Evolutionary conservation across 2,113 vertebrate genomes (phyloP).

Genomic region (Protobothrops mucrosquamatus): DNA sequence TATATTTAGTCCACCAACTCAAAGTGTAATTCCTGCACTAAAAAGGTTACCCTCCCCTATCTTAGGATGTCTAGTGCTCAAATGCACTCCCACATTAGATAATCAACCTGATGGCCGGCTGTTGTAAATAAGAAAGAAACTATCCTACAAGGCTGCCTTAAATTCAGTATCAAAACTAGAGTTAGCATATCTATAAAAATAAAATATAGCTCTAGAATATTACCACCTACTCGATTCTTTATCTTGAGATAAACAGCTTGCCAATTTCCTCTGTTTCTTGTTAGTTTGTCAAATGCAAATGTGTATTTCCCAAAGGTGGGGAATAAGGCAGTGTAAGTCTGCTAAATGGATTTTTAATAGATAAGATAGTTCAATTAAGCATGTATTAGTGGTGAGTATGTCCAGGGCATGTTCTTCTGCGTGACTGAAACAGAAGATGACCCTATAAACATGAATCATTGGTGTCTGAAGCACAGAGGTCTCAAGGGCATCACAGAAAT

Average conservation of each 20-base stretch:
- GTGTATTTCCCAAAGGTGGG: neutral
- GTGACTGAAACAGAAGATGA: neutral
- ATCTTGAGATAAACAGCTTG: conserved; percentile 4
- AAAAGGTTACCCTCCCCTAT: no score
- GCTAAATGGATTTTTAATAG: neutral
- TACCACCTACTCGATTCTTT: conserved; percentile 20
- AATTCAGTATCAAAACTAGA: neutral
- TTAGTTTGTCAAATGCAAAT: neutral
- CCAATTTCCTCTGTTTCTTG: conserved; percentile 25
- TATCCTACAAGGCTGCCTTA: neutral
- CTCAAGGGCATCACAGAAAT: neutral
- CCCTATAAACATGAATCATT: neutral
- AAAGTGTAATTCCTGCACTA: no score
- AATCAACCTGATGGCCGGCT: neutral
- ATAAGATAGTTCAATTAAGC: neutral
- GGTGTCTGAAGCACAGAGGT: neutral
- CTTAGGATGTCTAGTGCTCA: neutral
- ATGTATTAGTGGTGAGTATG: neutral
- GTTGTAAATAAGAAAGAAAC: neutral
- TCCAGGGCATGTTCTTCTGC: neutral
- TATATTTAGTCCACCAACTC: no score
- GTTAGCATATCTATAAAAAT: neutral
- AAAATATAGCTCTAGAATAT: conserved; percentile 22
- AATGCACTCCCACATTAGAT: neutral
- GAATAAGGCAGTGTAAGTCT: neutral